A percentile compares a stretch with the other conserved stretches of the same genome.
These are phyloP conservation scores for Bombus difficillimus DNA, from an alignment of 1,140 invertebrate genomes.

Conservation along the genomic window DNA sequence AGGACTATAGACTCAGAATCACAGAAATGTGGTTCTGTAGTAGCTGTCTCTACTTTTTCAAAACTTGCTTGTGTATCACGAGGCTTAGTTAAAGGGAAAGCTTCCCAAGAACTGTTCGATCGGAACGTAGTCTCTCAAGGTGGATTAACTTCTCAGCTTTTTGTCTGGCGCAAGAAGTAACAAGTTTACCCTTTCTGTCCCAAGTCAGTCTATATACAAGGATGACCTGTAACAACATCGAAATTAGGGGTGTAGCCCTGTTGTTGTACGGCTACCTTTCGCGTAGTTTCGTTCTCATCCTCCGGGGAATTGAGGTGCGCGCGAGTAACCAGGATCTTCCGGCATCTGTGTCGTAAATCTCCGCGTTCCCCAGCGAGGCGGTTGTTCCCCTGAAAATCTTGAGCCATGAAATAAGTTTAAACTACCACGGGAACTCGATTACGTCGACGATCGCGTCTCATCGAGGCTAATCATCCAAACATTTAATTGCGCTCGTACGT, in stretches of 20 bases:
- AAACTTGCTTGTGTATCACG: background rate
- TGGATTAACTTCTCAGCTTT: background rate
- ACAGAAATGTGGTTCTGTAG: no score
- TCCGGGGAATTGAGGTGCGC: background rate
- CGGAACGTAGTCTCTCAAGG: background rate
- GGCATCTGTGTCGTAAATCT: constrained; percentile 42
- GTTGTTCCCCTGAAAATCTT: constrained; percentile 25
- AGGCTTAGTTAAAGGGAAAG: background rate
- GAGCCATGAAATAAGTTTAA: constrained; percentile 31
- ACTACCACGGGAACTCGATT: constrained; percentile 20
- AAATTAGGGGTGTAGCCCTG: constrained; percentile 12
- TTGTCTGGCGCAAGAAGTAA: background rate
- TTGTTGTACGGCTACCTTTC: constrained; percentile 7
- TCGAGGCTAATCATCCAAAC: background rate
- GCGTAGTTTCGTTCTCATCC: background rate
- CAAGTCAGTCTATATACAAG: no score
- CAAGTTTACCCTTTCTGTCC: background rate
- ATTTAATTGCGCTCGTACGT: background rate
- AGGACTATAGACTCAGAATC: background rate
- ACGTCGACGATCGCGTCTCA: background rate
- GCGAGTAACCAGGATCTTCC: background rate
- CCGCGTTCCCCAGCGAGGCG: background rate
- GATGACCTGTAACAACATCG: background rate
- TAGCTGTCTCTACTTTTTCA: no score
- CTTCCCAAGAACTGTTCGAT: background rate